Evolutionary conservation across 2,113 vertebrate species (phyloP).

Genomic region (Excalfactoria chinensis): DNA sequence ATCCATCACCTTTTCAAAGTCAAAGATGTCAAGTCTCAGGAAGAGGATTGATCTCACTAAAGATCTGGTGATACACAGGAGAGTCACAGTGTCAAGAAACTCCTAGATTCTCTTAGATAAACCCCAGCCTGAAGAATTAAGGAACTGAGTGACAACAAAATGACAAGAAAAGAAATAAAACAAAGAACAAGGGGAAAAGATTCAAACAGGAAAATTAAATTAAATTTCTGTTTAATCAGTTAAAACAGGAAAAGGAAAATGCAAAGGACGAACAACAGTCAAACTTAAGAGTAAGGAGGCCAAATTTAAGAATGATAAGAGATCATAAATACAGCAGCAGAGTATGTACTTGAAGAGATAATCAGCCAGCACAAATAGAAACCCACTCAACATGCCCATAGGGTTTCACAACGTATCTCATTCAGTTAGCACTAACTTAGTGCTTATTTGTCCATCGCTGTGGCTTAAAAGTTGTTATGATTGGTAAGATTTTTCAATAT

Average conservation of each 20-base stretch:
- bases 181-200: rapidly evolving
- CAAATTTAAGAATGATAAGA: background rate
- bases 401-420: background rate
- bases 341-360: background rate
- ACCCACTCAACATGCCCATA: rapidly evolving
- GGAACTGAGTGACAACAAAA: background rate
- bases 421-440: background rate
- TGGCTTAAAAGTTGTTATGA: background rate
- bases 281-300: background rate
- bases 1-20: background rate
- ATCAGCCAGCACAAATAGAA: background rate
- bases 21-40: background rate
- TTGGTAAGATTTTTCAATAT: background rate
- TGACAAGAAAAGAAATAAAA: background rate
- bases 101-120: background rate
- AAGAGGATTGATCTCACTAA: background rate
- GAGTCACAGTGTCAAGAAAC: background rate
- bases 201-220: background rate
- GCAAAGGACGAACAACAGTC: background rate
- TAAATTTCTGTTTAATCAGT: background rate
- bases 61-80: background rate
- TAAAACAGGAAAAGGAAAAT: background rate
- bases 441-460: background rate
- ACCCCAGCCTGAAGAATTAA: background rate
- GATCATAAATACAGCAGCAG: background rate